These are phyloP conservation scores for Macroramphosus scolopax DNA, from an alignment of 2,797 vertebrate genomes.

Conservation along the genomic window DNA sequence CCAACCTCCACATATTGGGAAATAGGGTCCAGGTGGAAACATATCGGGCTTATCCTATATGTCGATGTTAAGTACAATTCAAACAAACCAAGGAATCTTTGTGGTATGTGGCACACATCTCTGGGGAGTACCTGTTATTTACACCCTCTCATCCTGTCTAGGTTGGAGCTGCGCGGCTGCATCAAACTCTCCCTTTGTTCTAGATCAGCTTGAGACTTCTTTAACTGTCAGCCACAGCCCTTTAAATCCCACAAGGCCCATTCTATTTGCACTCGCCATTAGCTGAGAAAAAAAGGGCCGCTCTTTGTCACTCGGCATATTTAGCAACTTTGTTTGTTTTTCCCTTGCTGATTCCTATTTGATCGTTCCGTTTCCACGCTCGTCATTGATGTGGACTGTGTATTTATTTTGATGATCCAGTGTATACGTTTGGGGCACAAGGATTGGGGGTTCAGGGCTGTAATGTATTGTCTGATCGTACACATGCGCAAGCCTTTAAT, in stretches of 20 bases:
- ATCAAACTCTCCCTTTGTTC: conserved; percentile 69
- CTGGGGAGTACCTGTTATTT: conserved; percentile 67
- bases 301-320: conserved; percentile 53
- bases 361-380: conserved; percentile 39
- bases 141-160: conserved; percentile 62
- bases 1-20: too few species aligned
- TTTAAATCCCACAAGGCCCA: conserved; percentile 64
- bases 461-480: conserved; percentile 60
- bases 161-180: conserved; percentile 52
- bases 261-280: conserved; percentile 68
- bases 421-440: conserved; percentile 32
- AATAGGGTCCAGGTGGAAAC: too few species aligned
- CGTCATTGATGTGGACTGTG: conserved; percentile 32
- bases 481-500: conserved; percentile 64
- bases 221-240: conserved; percentile 67
- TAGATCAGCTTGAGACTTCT: conserved; percentile 64
- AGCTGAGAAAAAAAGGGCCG: conserved; percentile 52
- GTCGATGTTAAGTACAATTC: conserved; percentile 64
- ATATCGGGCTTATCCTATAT: too few species aligned
- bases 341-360: conserved; percentile 57
- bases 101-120: conserved; percentile 61
- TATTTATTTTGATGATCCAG: conserved; percentile 36
- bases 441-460: conserved; percentile 46
- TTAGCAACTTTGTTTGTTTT: conserved; percentile 67
- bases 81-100: conserved; percentile 54